phyloP scores from a whole-genome alignment of 2,888 invertebrate species.

The Temnothorax rugatulus region DNA sequence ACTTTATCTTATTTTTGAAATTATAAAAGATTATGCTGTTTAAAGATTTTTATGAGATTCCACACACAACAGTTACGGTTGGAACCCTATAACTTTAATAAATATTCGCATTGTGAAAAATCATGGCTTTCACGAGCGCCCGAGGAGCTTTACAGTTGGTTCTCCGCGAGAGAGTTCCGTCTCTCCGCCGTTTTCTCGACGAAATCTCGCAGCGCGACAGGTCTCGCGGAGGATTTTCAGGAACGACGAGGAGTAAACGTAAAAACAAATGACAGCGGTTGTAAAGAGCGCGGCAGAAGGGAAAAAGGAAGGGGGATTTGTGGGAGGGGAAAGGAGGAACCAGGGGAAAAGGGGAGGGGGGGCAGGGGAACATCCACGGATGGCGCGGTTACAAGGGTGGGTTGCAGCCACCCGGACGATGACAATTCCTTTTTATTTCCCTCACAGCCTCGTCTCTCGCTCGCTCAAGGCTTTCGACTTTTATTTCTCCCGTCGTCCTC shows the following conservation, averaged over 20 bases:
- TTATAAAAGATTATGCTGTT: background rate
- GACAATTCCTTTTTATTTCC: slow-evolving; percentile 83
- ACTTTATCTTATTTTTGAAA: background rate
- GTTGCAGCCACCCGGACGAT: slow-evolving; percentile 77
- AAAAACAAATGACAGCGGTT: slow-evolving; percentile 79
- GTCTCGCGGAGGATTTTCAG: slow-evolving; percentile 70
- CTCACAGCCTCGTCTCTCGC: slow-evolving; percentile 66
- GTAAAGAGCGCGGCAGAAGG: slow-evolving; percentile 62
- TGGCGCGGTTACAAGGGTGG: slow-evolving; percentile 69
- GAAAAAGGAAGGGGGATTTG: slow-evolving; percentile 24
- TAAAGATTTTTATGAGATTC: background rate
- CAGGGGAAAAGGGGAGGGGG: background rate
- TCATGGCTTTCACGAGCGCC: background rate
- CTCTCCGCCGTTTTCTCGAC: slow-evolving; percentile 23
- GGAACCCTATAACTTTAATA: background rate
- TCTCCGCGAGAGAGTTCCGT: no score
- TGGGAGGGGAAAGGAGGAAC: background rate
- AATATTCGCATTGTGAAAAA: slow-evolving; percentile 19
- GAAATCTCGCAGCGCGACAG: slow-evolving; percentile 66
- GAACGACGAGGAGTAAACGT: slow-evolving; percentile 74
- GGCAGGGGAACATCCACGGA: slow-evolving; percentile 7
- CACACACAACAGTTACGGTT: no score
- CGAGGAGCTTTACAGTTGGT: background rate
- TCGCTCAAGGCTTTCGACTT: slow-evolving; percentile 54
- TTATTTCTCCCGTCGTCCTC: slow-evolving; percentile 30